phyloP scores from a whole-genome alignment of 64 coral and sea anemone species.

The Montipora foliosa region DNA sequence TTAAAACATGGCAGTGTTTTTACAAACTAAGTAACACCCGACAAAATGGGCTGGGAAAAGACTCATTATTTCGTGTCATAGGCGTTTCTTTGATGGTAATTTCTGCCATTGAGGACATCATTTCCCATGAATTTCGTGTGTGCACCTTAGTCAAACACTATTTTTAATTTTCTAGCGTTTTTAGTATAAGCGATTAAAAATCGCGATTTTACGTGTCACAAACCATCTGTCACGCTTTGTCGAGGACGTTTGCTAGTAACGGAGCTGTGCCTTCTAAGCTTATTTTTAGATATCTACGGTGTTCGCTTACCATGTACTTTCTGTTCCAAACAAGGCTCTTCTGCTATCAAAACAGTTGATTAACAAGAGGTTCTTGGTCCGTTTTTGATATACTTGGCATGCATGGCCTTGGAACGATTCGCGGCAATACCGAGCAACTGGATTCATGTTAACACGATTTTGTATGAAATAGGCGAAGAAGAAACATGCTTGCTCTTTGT shows the following conservation, averaged over 20 bases:
- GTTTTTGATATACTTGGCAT: neutral
- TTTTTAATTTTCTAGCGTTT: slow-evolving; percentile 81
- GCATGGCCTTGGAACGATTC: slow-evolving; percentile 18
- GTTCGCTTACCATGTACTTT: neutral
- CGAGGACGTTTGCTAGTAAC: slow-evolving; percentile 31
- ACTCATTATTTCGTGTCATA: slow-evolving; percentile 84
- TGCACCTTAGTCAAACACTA: slow-evolving; percentile 27
- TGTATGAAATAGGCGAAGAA: neutral
- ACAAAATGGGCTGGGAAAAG: slow-evolving; percentile 96
- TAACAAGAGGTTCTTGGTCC: neutral
- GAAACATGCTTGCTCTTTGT: slow-evolving; percentile 30
- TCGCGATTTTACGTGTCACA: slow-evolving; percentile 74
- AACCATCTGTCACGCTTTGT: slow-evolving; percentile 84
- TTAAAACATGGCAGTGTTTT: slow-evolving; percentile 66
- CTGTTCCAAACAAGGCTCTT: slow-evolving; percentile 29
- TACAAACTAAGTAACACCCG: slow-evolving; percentile 90
- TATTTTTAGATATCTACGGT: slow-evolving; percentile 23
- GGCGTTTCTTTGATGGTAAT: slow-evolving; percentile 55
- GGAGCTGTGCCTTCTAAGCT: slow-evolving; percentile 21
- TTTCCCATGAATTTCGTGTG: slow-evolving; percentile 48
- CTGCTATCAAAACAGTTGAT: slow-evolving; percentile 23
- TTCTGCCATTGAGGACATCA: slow-evolving; percentile 37
- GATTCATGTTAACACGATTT: slow-evolving; percentile 33
- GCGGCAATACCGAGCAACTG: slow-evolving; percentile 15
- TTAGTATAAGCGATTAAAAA: slow-evolving; percentile 75